Conservation (phyloP, 2,888 invertebrate genomes). For the Anorthoa munda region DNA sequence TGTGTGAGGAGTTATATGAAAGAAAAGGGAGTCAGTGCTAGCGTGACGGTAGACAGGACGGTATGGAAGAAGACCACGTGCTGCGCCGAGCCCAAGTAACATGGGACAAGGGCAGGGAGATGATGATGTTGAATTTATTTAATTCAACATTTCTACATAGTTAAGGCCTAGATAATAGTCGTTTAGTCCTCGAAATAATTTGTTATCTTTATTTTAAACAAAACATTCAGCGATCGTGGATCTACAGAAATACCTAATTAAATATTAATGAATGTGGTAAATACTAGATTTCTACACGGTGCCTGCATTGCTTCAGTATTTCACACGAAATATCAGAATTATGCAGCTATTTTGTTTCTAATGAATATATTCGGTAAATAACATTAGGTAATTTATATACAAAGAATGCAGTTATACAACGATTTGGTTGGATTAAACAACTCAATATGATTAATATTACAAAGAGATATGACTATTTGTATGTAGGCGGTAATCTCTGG, state of each 20-base stretch:
- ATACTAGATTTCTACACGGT: slow-evolving; percentile 24
- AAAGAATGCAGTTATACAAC: neutral
- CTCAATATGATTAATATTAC: too few species aligned
- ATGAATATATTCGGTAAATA: slow-evolving; percentile 28
- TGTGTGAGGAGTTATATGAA: too few species aligned
- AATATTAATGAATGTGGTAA: slow-evolving; percentile 15
- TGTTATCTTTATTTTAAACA: neutral
- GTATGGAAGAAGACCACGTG: too few species aligned
- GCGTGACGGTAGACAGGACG: too few species aligned
- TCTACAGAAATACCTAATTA: neutral
- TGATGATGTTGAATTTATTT: too few species aligned
- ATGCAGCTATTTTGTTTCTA: slow-evolving; percentile 30
- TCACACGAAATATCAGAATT: slow-evolving; percentile 17
- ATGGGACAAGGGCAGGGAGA: too few species aligned
- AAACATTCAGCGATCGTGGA: slow-evolving; percentile 8
- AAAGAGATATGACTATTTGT: neutral
- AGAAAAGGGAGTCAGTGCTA: too few species aligned
- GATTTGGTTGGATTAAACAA: neutral
- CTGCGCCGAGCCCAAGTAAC: too few species aligned
- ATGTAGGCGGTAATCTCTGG: neutral
- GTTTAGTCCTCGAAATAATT: too few species aligned
- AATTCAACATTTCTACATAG: neutral
- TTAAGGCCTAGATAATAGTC: too few species aligned
- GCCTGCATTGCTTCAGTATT: slow-evolving; percentile 15
- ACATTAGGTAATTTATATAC: slow-evolving; percentile 5